Evolutionary conservation across 2,797 vertebrate species (phyloP), one percentile per base, ranked within the genome.

Genomic region (Sebastes minor): DNA sequence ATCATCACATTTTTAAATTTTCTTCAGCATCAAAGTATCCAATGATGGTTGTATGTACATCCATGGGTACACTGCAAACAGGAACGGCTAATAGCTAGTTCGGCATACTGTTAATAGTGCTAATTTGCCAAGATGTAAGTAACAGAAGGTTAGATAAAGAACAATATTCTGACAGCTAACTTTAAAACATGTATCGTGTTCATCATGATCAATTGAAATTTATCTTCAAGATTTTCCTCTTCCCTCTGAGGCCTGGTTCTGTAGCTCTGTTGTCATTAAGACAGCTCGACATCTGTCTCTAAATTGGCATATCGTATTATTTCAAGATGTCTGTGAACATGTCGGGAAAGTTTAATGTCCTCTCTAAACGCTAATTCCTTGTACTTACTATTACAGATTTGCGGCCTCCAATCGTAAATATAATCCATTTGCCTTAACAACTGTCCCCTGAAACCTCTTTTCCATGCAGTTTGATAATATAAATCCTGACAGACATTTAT

Each of bases 401-500:
- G 74, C 63, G 73, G 85, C 69, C 70, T 69, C 62, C 71, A 60
- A 79, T 88, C 63, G 35, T 92, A 94, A 95, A 92, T 94, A 86
- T 78, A 88, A 93, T 81, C 86, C 74, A 91, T 92, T 93, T 90
- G 85, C 87, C 87, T 87, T 86, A 92, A 93, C 91, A 92, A 83
- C 86, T 71, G 90, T 92, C 91, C 88, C 90, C 86, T 85, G 87
- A 92, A 93, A 92, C 69, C 79, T 77, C 85, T 82, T 90, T 88
- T 81, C 81, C 68, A 86, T 84, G 88, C 90, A 81, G 84, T 91
- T 91, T 92, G 90, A 88, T 84, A 66, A 88, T 90, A 91, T 92
- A 94, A 94, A 94, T 94, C 84, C 89, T 89, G 76, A 81, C 80
- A 86, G 90, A 94, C 94, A 86, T 95, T 95, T 94, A 95, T 86